Conservation (phyloP, 2,888 invertebrate genomes). For the Pecten maximus region DNA sequence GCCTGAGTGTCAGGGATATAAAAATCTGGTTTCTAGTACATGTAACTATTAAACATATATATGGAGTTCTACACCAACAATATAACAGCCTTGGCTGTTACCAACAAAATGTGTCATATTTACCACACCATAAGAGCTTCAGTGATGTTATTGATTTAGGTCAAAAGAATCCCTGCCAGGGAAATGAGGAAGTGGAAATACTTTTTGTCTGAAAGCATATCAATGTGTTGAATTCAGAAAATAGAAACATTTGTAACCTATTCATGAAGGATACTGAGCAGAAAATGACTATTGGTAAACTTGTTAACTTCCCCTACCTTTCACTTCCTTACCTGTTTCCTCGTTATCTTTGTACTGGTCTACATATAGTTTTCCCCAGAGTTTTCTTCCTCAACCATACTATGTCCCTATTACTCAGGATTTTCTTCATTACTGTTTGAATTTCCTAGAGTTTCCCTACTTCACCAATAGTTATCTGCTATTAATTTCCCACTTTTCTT, state of each 20-base stretch:
- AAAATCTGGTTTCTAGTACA: background rate
- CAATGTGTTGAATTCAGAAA: background rate
- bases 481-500: too few relatives aligned
- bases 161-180: background rate
- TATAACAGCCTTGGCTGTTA: background rate
- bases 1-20: background rate
- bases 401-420: too few relatives aligned
- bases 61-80: background rate
- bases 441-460: too few relatives aligned
- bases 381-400: too few relatives aligned
- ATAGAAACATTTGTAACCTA: background rate
- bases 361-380: background rate
- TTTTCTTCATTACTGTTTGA: too few relatives aligned
- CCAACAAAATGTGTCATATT: background rate
- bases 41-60: background rate
- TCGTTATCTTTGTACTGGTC: background rate
- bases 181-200: background rate
- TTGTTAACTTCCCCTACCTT: background rate
- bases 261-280: background rate
- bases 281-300: background rate
- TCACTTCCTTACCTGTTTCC: background rate
- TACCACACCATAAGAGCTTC: background rate
- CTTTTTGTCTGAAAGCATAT: background rate
- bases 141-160: constrained; percentile 4
- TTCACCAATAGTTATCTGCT: too few relatives aligned